Percentiles rank a stretch among this genome's conserved stretches.
Evolutionary conservation across 1,140 invertebrate species (phyloP).

Genomic region (Gerris buenoi): DNA sequence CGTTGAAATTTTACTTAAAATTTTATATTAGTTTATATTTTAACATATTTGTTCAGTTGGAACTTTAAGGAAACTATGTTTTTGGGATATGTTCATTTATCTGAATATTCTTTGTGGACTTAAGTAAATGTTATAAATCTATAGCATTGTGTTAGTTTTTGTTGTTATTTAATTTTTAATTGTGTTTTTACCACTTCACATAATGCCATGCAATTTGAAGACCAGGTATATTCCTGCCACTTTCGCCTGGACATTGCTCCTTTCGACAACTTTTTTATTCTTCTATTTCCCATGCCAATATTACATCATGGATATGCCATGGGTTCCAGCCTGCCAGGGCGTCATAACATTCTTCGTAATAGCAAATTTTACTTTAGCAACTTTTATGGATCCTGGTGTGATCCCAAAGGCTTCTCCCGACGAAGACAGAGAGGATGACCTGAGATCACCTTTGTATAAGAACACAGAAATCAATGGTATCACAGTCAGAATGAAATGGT

Average conservation of each 20-base stretch:
- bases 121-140: too few relatives aligned
- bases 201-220: conserved; percentile 84
- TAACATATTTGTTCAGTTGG: too few relatives aligned
- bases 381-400: conserved; percentile 98
- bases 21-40: too few relatives aligned
- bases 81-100: too few relatives aligned
- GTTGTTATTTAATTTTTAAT: background rate
- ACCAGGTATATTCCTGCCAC: conserved; percentile 88
- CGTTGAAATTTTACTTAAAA: too few relatives aligned
- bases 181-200: conserved; percentile 22
- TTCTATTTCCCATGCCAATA: conserved; percentile 91
- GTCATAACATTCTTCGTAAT: conserved; percentile 92
- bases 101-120: too few relatives aligned
- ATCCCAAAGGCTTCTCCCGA: conserved; percentile 95
- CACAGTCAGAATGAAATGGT: conserved; percentile 99
- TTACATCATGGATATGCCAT: conserved; percentile 62
- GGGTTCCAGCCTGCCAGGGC: conserved; percentile 82
- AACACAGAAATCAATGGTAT: conserved; percentile 97
- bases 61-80: too few relatives aligned
- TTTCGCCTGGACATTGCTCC: conserved; percentile 85
- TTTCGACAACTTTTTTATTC: conserved; percentile 80
- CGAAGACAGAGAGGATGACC: conserved; percentile 93
- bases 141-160: background rate
- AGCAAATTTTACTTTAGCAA: conserved; percentile 94
- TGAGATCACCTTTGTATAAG: conserved; percentile 91